These are phyloP conservation scores for Notolabrus celidotus DNA, from an alignment of 2,797 vertebrate species.

Conservation along the genomic window DNA sequence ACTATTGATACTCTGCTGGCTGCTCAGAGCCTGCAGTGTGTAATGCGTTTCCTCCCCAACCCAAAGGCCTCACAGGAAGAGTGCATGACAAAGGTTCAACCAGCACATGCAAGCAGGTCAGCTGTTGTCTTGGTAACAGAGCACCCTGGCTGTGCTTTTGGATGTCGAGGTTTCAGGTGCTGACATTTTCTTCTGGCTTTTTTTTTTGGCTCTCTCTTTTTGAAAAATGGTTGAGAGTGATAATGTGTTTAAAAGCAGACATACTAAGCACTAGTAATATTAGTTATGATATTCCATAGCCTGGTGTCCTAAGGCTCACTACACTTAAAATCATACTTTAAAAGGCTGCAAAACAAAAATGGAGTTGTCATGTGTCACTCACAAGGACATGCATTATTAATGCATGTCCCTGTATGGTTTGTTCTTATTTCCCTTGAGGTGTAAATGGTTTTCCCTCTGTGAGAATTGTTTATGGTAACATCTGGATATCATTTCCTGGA, in stretches of 20 bases:
- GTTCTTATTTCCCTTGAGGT: slow-evolving; percentile 10
- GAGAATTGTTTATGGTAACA: slow-evolving; percentile 50
- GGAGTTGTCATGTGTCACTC: neutral
- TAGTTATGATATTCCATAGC: neutral
- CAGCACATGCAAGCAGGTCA: slow-evolving; percentile 74
- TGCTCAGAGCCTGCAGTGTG: slow-evolving; percentile 15
- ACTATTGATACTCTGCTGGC: slow-evolving; percentile 26
- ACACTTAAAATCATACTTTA: neutral
- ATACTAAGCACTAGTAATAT: neutral
- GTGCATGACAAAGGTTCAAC: slow-evolving; percentile 59
- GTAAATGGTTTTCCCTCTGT: slow-evolving; percentile 21
- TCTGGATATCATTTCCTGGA: slow-evolving; percentile 62
- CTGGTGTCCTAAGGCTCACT: neutral
- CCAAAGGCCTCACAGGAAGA: slow-evolving; percentile 70
- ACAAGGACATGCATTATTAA: slow-evolving; percentile 16
- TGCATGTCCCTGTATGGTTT: slow-evolving; percentile 12
- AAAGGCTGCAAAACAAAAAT: neutral
- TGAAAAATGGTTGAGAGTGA: slow-evolving; percentile 16
- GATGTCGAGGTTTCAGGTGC: slow-evolving; percentile 24
- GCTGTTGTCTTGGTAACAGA: slow-evolving; percentile 48
- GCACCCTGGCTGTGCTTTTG: slow-evolving; percentile 24
- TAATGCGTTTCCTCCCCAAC: slow-evolving; percentile 37
- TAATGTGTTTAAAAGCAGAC: neutral
- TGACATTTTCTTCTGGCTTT: slow-evolving; percentile 34
- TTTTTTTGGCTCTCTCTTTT: slow-evolving; percentile 31